Percentiles rank a stretch among this genome's conserved stretches.
Conservation (phyloP, 2,797 vertebrate genomes). For the Rhadinocentrus ornatus region DNA sequence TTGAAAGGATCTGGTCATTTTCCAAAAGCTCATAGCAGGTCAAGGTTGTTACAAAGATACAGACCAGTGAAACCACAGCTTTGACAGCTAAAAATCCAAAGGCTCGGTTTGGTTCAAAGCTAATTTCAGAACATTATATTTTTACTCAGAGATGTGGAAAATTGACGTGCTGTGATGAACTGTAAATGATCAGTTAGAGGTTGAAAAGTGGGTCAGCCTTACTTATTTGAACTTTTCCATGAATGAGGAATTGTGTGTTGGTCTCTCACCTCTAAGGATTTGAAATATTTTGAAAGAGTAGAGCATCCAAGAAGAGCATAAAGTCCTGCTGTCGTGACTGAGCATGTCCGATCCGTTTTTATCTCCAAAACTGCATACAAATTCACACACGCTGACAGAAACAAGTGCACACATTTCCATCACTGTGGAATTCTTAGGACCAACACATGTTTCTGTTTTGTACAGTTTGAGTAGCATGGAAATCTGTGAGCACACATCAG, state of each 20-base stretch:
- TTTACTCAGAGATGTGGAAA: slow-evolving; percentile 9
- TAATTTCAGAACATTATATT: slow-evolving; percentile 4
- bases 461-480: neutral
- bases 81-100: slow-evolving; percentile 2
- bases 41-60: neutral
- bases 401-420: neutral
- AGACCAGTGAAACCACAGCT: neutral
- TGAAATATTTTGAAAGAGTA: slow-evolving; percentile 35
- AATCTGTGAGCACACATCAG: neutral
- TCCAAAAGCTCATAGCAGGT: slow-evolving; percentile 7
- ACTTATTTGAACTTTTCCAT: slow-evolving; percentile 18
- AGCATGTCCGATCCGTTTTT: slow-evolving; percentile 50
- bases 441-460: neutral
- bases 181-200: slow-evolving; percentile 6
- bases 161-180: neutral
- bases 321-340: slow-evolving; percentile 31
- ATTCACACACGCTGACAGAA: slow-evolving; percentile 1
- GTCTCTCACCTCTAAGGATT: slow-evolving; percentile 14
- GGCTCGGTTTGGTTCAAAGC: neutral
- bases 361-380: slow-evolving; percentile 17
- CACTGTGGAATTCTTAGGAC: neutral
- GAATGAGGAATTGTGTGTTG: slow-evolving; percentile 10
- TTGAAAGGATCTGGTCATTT: neutral
- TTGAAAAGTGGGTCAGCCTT: slow-evolving; percentile 1
- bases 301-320: slow-evolving; percentile 12